Evolutionary conservation across 2,888 invertebrate species (phyloP), one percentile per base, ranked within the genome.

Genomic region (Neoascia interrupta): DNA sequence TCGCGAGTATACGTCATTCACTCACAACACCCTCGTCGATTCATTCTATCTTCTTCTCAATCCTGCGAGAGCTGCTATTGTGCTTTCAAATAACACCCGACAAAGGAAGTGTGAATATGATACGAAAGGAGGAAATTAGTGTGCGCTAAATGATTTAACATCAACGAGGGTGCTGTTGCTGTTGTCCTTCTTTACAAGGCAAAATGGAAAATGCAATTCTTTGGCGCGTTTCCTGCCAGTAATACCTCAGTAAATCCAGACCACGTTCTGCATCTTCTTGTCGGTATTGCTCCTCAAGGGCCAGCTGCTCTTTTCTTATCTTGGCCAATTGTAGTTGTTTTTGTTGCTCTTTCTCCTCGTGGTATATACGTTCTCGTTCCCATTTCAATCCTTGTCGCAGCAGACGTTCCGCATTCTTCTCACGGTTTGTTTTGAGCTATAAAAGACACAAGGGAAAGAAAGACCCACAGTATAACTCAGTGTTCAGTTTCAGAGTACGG

Each of bases 361-460:
- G 85, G 11, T 85, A 84, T 5, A 85, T 53, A 1, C 88, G 84
- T 76, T 89, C 88, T 6, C 85, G 84, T 75, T 89, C 89, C 89
- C 89, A 89, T 79, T 88, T 88, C 5, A 85, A 84, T 53, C 87
- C 89, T 80, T 88, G 88, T 11, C 85, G 82, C 56, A 86, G 84
- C 49, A 89, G 82, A n/a, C 86, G 86, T 63, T 88, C 88, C 1
- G 88, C 85, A 72, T 88, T 88, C 72, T 86, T 87, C 45, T 88
- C 88, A 4, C 88, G 86, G 49, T 84, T 86, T 2, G 89, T 89
- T 83, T 88, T 89, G 6, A 89, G 72, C 89, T 89, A 56, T n/a
- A n/a, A n/a, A n/a, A n/a, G n/a, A n/a, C n/a, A n/a, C 1, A 63
- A 68, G 2, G 56, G n/a, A 28, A 16, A 49, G 10, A 11, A 16